Percentiles rank a stretch among this genome's conserved stretches.
Conservation (phyloP, 1,140 invertebrate species). For the Eumeta japonica region DNA sequence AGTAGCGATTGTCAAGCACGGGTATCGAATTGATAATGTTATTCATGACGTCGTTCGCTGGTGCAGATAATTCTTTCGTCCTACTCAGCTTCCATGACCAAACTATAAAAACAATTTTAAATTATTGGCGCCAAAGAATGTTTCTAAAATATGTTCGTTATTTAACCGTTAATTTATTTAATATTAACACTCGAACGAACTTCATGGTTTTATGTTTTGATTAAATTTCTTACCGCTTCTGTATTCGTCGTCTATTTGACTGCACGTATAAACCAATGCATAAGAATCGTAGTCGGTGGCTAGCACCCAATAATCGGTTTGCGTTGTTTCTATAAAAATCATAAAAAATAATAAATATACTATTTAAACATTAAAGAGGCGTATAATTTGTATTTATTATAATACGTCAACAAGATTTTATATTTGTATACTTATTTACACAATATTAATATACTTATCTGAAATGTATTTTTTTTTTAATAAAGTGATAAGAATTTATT, state of each 20-base stretch:
- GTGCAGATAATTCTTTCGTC: constrained; percentile 15
- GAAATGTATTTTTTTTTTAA: too few relatives aligned
- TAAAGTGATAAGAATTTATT: too few relatives aligned
- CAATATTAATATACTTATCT: too few relatives aligned
- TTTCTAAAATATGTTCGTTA: neutral
- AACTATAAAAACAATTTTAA: constrained; percentile 19
- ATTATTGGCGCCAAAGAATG: neutral
- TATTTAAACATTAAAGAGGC: too few relatives aligned
- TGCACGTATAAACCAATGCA: constrained; percentile 28
- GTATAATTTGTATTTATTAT: too few relatives aligned
- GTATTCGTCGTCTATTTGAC: constrained; percentile 17
- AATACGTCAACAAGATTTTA: too few relatives aligned
- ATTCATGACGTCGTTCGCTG: constrained; percentile 14
- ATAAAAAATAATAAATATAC: too few relatives aligned
- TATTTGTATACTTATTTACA: too few relatives aligned
- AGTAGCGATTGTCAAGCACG: constrained; percentile 29
- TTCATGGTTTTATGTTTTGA: too few relatives aligned
- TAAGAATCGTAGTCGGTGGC: constrained; percentile 26
- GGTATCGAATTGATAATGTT: constrained; percentile 12
- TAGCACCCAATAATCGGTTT: constrained; percentile 22
- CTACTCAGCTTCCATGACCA: constrained; percentile 38
- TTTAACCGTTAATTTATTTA: too few relatives aligned
- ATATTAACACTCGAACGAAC: too few relatives aligned
- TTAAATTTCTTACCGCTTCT: constrained; percentile 30
- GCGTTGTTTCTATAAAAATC: constrained; percentile 20